Percentiles rank a stretch among this genome's conserved stretches.
Evolutionary conservation across 2,113 vertebrate genomes (phyloP).

Genomic region (Spilogale gracilis): DNA sequence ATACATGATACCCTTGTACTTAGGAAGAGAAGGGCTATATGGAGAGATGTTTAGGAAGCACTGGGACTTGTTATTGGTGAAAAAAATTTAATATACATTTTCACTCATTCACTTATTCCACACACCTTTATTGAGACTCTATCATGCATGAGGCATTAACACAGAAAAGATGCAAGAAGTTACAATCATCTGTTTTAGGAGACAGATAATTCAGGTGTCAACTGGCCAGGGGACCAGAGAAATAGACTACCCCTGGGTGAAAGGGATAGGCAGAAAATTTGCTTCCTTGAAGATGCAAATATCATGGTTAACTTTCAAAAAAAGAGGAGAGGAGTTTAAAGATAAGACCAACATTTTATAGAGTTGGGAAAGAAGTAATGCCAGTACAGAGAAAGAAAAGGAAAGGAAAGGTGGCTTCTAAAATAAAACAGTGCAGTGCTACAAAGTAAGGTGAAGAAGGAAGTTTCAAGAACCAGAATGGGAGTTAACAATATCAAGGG

Average conservation of each 20-base stretch:
- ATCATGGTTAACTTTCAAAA: background rate
- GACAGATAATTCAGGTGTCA: background rate
- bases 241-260: background rate
- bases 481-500: background rate
- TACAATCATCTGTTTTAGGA: background rate
- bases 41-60: background rate
- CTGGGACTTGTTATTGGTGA: background rate
- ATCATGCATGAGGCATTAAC: rapidly evolving
- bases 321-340: background rate
- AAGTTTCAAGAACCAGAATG: background rate
- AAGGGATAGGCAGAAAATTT: background rate
- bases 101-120: background rate
- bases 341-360: background rate
- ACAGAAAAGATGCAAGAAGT: background rate
- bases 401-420: background rate
- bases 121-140: background rate
- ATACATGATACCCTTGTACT: background rate
- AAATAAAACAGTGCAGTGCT: background rate
- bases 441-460: background rate
- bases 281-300: background rate
- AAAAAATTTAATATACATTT: background rate
- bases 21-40: background rate
- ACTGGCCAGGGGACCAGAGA: background rate
- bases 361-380: background rate
- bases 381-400: background rate